These are phyloP conservation scores for Rhamnusium bicolor DNA, from an alignment of 2,888 invertebrate species.

Conservation along the genomic window DNA sequence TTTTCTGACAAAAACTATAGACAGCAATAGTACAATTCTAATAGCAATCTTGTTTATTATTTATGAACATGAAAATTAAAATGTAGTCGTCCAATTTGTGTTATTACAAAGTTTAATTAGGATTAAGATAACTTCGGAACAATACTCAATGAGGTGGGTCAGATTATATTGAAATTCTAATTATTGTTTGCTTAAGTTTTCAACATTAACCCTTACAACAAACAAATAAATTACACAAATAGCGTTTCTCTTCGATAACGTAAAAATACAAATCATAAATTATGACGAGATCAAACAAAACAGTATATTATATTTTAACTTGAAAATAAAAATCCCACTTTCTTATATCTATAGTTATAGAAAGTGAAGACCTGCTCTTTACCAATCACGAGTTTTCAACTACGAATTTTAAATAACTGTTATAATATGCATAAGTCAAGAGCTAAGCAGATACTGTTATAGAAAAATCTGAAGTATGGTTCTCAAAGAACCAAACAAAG, in stretches of 20 bases:
- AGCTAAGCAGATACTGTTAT: too few species aligned
- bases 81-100: background rate
- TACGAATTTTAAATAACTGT: too few species aligned
- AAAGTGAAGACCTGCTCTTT: too few species aligned
- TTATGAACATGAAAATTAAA: background rate
- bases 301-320: background rate
- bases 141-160: slow-evolving; percentile 23
- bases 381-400: too few species aligned
- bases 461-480: too few species aligned
- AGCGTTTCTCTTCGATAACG: slow-evolving; percentile 9
- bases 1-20: too few species aligned
- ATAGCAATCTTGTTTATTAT: background rate
- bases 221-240: slow-evolving; percentile 25
- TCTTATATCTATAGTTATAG: too few species aligned
- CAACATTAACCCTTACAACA: slow-evolving; percentile 25
- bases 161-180: slow-evolving; percentile 28
- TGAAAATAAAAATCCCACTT: background rate
- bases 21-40: too few species aligned
- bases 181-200: slow-evolving; percentile 32
- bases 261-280: slow-evolving; percentile 26
- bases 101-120: slow-evolving; percentile 16
- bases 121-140: slow-evolving; percentile 25
- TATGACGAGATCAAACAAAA: background rate
- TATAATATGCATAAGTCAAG: too few species aligned
- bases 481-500: too few species aligned